These are phyloP conservation scores for Prinia subflava DNA, from an alignment of 2,113 vertebrate genomes.

Conservation along the genomic window DNA sequence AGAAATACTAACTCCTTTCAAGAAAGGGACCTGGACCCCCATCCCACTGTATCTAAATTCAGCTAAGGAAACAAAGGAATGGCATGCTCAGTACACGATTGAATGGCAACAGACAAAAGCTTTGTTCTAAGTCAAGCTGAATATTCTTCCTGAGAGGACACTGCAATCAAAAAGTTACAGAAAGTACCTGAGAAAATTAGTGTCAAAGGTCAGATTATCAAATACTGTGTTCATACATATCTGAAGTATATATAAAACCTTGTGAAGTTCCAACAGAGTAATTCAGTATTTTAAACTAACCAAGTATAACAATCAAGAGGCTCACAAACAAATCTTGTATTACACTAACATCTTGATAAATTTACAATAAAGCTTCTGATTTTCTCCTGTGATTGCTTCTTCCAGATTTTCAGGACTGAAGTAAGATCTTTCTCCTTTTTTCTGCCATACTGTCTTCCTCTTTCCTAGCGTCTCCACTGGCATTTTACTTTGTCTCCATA, in stretches of 20 bases:
- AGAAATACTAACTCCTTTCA: not conserved
- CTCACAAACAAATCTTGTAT: not conserved
- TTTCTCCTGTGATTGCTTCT: not conserved
- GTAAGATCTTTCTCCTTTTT: not conserved
- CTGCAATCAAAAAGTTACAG: not conserved
- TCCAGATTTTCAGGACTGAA: not conserved
- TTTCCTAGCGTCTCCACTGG: not conserved
- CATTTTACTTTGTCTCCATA: not conserved
- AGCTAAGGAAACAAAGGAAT: not conserved
- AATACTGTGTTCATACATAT: not conserved
- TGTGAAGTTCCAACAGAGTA: not conserved
- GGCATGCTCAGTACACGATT: not conserved
- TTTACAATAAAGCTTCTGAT: not conserved
- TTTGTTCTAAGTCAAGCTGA: not conserved
- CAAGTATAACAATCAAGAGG: not conserved
- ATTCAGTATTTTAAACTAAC: not conserved
- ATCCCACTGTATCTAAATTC: not conserved
- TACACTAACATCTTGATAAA: not conserved
- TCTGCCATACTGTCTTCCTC: not conserved
- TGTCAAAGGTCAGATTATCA: not conserved
- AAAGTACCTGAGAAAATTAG: not conserved
- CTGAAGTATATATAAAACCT: not conserved
- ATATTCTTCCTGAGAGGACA: not conserved
- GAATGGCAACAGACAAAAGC: not conserved
- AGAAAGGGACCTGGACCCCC: not conserved